Evolutionary conservation across 2,113 vertebrate species (phyloP), one percentile per base, ranked within the genome.

Genomic region (Drymodes brunneopygia): DNA sequence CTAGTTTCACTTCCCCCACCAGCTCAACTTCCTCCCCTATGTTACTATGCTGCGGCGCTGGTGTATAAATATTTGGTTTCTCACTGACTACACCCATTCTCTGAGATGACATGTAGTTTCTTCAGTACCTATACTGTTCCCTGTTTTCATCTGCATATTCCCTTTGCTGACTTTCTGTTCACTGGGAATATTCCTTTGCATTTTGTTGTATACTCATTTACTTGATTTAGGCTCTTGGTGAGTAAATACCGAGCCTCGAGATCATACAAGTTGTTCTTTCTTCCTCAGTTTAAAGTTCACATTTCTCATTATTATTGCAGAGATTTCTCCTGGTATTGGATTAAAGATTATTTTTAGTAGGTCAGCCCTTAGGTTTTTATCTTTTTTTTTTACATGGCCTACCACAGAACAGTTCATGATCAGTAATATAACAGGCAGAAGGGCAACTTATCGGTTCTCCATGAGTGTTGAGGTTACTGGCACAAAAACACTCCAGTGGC

Each of bases 41-140:
- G 88, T 93, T 90, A 86, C 90, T 62, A 88, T 48, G 82, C 71
- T 83, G 64, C 15, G 1, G 56, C 11, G 61, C 42, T 73, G 48
- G 7, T 33, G 35, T 25, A 84, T 56, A 96, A 94, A 95, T 72
- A 93, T 94, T 95, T 93, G 90, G 51, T 90, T 93, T 94, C 60
- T 83, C 50, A 27, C 29, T 82, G 50, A 56, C 79, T 51, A 80
- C 88, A 90, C 58, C 47, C 82, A 53, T 54, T 31, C 78, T 80
- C 75, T 70, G 50, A 80, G 64, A 80, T 31, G 56, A 65, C 35
- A 50, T 1, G 13, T 18, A 40, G 15, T 33, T 92, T 54, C 45
- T 65, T 57, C 67, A 38, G 58, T 12, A 86, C 42, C 71, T 85
- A 14, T 15, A 15, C 10, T 40, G 22, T n/a, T 81, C 45, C 40